Conservation (phyloP, 2,797 vertebrate genomes). For the Nyctalus aviator region DNA sequence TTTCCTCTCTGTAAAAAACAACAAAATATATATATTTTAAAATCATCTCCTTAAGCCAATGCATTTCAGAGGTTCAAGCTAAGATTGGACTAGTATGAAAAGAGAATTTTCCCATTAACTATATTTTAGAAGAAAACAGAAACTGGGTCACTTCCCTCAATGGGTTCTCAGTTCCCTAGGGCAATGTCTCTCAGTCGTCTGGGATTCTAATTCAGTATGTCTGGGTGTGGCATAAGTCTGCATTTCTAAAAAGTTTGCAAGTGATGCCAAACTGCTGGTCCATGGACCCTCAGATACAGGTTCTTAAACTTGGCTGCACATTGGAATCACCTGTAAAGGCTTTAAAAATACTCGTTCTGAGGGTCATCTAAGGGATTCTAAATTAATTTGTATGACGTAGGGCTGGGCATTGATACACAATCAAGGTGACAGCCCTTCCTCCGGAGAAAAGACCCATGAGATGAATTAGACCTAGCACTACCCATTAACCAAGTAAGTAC, state of each 20-base stretch:
- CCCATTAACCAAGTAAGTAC: neutral
- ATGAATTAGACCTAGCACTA: neutral
- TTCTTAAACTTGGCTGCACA: neutral
- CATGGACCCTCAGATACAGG: neutral
- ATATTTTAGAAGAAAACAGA: neutral
- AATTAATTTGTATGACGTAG: neutral
- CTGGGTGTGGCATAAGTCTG: neutral
- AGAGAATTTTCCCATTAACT: neutral
- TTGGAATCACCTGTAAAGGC: neutral
- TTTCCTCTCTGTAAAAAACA: too few relatives aligned
- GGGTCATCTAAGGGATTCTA: neutral
- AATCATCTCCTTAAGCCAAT: neutral
- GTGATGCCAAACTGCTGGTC: neutral
- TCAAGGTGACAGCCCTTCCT: neutral
- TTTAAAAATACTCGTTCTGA: neutral
- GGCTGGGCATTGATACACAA: neutral
- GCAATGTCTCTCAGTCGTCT: neutral
- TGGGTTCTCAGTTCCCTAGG: neutral
- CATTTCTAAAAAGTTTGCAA: neutral
- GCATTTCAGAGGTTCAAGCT: neutral
- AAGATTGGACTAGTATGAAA: neutral
- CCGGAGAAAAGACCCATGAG: neutral
- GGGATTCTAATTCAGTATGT: neutral
- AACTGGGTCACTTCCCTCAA: neutral
- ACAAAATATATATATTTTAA: neutral